Conservation (phyloP, 1,140 invertebrate species). For the Drosophila suzukii region DNA sequence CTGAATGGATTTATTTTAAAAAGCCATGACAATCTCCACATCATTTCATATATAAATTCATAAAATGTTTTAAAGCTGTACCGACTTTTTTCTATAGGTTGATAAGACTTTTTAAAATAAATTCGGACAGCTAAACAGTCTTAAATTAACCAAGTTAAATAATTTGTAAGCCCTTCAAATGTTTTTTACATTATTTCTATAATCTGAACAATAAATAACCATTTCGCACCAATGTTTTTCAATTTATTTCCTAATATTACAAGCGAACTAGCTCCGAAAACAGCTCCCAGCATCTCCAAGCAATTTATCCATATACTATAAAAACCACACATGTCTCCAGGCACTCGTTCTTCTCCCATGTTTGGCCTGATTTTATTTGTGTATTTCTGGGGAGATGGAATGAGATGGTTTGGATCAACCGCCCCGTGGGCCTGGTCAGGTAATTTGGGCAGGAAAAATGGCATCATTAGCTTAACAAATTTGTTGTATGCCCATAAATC, state of each 20-base stretch:
- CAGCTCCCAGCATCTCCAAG: conserved; percentile 5
- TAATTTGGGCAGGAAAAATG: conserved; percentile 78
- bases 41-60: no score
- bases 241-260: background rate
- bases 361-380: conserved; percentile 38
- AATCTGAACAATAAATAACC: no score
- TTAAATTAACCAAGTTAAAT: no score
- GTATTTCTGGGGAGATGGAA: conserved; percentile 9
- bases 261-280: conserved; percentile 20
- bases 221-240: background rate
- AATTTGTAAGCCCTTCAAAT: no score
- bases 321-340: conserved; percentile 37
- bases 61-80: no score
- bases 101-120: no score
- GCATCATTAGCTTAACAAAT: conserved; percentile 79
- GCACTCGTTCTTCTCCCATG: background rate
- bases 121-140: no score
- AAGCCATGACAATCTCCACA: no score
- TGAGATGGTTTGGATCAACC: conserved; percentile 24
- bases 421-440: conserved; percentile 55
- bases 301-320: conserved; percentile 8
- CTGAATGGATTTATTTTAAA: no score
- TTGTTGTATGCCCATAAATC: conserved; percentile 68
- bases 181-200: no score
- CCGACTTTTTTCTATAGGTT: no score